Evolutionary conservation across 2,888 invertebrate species (phyloP).

Genomic region (Drosophila peninsularis): DNA sequence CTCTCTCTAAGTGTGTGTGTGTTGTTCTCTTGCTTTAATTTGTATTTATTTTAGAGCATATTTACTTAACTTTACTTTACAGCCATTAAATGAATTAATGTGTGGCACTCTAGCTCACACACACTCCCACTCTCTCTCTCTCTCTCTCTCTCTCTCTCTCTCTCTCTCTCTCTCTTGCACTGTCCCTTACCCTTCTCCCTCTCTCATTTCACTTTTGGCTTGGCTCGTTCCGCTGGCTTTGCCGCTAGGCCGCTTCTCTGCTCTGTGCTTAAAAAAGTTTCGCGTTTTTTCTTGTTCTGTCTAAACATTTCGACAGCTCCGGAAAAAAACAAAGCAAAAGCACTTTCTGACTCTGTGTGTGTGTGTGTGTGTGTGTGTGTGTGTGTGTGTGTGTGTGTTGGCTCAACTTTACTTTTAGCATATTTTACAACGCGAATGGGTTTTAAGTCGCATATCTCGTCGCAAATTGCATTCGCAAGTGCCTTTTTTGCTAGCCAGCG

Average conservation of each 20-base stretch:
- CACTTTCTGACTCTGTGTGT: slow-evolving; percentile 16
- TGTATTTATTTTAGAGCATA: slow-evolving; percentile 52
- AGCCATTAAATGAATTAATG: slow-evolving; percentile 74
- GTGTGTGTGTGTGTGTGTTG: slow-evolving; percentile 28
- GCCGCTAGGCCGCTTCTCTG: slow-evolving; percentile 22
- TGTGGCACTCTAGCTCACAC: slow-evolving; percentile 19
- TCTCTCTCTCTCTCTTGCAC: no score
- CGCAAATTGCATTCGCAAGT: slow-evolving; percentile 56
- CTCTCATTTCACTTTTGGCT: not conserved
- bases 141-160: no score
- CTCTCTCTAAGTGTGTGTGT: slow-evolving; percentile 8
- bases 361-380: slow-evolving; percentile 8
- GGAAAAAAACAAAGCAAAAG: slow-evolving; percentile 43
- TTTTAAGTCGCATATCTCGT: slow-evolving; percentile 31
- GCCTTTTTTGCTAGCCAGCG: slow-evolving; percentile 15
- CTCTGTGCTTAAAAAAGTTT: slow-evolving; percentile 41
- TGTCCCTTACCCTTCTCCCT: no score
- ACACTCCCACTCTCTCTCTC: no score
- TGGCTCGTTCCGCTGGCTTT: slow-evolving; percentile 7
- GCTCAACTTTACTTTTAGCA: slow-evolving; percentile 50
- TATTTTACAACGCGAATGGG: slow-evolving; percentile 41
- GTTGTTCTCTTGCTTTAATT: slow-evolving; percentile 44
- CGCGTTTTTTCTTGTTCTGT: slow-evolving; percentile 28
- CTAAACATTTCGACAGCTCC: slow-evolving; percentile 51
- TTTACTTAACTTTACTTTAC: slow-evolving; percentile 51